These are phyloP conservation scores for Cuculus canorus DNA, from an alignment of 2,797 vertebrate species.

Conservation along the genomic window DNA sequence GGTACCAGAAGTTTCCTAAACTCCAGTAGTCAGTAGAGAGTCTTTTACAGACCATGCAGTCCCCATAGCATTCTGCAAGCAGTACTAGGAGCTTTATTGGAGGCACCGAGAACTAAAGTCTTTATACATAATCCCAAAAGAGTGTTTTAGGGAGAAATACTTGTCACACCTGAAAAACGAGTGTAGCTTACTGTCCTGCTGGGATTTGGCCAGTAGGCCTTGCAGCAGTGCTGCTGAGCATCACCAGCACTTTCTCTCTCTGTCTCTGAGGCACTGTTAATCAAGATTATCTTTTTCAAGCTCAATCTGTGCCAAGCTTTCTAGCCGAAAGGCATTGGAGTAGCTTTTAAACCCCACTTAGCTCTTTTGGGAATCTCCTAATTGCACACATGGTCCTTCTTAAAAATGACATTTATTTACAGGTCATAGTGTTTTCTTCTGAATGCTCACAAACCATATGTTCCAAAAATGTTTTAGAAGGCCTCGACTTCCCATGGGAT, in stretches of 20 bases:
- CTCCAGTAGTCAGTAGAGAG: background rate
- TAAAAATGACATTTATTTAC: constrained; percentile 31
- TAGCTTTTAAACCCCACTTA: background rate
- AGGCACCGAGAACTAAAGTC: background rate
- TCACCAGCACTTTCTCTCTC: rapidly evolving
- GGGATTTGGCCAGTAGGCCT: background rate
- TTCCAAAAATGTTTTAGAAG: background rate
- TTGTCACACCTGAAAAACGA: background rate
- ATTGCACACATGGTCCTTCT: constrained; percentile 3
- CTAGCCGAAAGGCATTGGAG: background rate
- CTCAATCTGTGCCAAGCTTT: background rate
- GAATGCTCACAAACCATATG: background rate
- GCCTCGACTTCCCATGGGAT: background rate
- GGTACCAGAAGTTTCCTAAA: background rate
- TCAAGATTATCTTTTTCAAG: background rate
- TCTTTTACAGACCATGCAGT: background rate
- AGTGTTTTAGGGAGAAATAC: background rate
- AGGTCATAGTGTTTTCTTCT: background rate
- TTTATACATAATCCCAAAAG: background rate
- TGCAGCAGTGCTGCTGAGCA: background rate
- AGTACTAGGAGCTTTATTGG: background rate
- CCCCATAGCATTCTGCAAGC: background rate
- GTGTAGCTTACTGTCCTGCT: background rate
- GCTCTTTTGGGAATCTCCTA: constrained; percentile 4
- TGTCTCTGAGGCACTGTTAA: background rate